Base-by-base conservation (phyloP, 2,113 vertebrate genomes). In the Carettochelys insculpta region DNA sequence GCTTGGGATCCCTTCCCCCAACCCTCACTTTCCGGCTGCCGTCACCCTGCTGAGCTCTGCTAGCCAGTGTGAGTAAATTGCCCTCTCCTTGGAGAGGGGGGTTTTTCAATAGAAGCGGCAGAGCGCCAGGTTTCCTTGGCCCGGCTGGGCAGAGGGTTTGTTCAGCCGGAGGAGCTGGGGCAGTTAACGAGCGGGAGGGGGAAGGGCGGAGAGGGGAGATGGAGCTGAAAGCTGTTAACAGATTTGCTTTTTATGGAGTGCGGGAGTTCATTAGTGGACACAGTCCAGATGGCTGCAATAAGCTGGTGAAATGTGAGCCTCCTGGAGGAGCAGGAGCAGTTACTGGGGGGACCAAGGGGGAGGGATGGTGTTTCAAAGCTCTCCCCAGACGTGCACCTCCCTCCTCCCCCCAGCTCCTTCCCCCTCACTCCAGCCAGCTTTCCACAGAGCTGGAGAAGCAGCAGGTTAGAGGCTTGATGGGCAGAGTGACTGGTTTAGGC, bases 161-260 rank as follows among this genome's bases (percentile, higher is more conserved):
- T 83, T 93, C 76, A 2, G 88, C 50, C 3, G 1, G 77, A 77
- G 86, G 92, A 92, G 91, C 86, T 83, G 6, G 5, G 88, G 83
- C 29, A 34, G 90, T 95, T 79, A 89, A 84, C 45, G 3, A 96
- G 89, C 75, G 92, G 95, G 80, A 96, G 91, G 81, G 86, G 94
- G 83, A 88, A 76, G 87, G 92, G 90, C 10, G 31, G 77, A 43
- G 86, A 94, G 89, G 88, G 83, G 81, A 95, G 95, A 88, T 10
- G 9, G 89, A 93, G 96, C 95, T 95, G 94, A 94, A 90, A 94
- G 93, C 90, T 95, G 95, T 97, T 97, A 96, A 97, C 96, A 97
- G 97, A 97, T 97, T 97, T 96, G 90, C 95, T 97, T 97, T 97
- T 97, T 97, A 96, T 97, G 95, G 97, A 98, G 96, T 97, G 96